Conservation (phyloP, 2,888 invertebrate genomes). For the Drosophila quinaria region DNA sequence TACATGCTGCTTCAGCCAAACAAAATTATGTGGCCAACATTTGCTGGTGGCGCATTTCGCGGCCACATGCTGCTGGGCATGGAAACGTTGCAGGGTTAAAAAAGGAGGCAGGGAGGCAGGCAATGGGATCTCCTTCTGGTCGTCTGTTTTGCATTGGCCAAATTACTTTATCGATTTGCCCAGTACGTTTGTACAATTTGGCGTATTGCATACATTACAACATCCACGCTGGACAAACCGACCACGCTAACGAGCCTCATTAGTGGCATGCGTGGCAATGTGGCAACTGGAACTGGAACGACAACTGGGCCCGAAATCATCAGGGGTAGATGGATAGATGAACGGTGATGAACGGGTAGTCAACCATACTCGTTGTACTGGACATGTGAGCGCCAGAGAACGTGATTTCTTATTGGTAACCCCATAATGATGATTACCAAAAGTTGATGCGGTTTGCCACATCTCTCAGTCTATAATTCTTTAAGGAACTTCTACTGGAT, state of each 20-base stretch:
- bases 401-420: slow-evolving; percentile 65
- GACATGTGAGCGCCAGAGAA: slow-evolving; percentile 61
- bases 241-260: slow-evolving; percentile 79
- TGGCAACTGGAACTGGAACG: slow-evolving; percentile 21
- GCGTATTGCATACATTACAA: slow-evolving; percentile 74
- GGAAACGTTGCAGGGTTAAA: not conserved
- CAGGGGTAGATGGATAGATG: slow-evolving; percentile 8
- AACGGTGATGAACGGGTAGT: slow-evolving; percentile 15
- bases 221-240: slow-evolving; percentile 37
- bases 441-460: slow-evolving; percentile 3
- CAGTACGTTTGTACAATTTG: slow-evolving; percentile 79
- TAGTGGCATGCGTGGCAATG: slow-evolving; percentile 74
- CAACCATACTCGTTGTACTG: slow-evolving; percentile 13
- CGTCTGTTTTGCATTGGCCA: slow-evolving; percentile 69
- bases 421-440: slow-evolving; percentile 43
- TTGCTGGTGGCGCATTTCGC: slow-evolving; percentile 58
- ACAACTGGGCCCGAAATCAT: not conserved
- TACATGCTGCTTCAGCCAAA: slow-evolving; percentile 72
- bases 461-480: not conserved
- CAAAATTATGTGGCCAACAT: slow-evolving; percentile 75
- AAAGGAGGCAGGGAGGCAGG: not conserved
- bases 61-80: slow-evolving; percentile 17
- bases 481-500: not conserved
- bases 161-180: slow-evolving; percentile 79
- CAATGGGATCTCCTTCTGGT: slow-evolving; percentile 20